phyloP scores from a whole-genome alignment of 2,888 invertebrate species.

The Drosophila robusta region DNA sequence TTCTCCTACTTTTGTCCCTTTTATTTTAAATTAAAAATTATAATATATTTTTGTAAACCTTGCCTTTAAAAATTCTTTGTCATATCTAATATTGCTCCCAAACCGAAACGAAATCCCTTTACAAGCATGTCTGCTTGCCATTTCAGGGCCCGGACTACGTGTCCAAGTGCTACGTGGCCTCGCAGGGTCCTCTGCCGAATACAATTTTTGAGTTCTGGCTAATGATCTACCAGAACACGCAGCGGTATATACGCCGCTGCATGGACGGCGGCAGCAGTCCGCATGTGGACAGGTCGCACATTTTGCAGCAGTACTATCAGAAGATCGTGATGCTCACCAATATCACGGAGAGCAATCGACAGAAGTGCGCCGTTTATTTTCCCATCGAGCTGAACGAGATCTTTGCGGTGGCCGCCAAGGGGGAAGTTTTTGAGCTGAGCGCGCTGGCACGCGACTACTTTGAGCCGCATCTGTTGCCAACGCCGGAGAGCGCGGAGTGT shows the following conservation, averaged over 20 bases:
- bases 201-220: conserved; percentile 96
- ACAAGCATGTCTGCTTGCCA: neutral
- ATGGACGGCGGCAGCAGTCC: conserved; percentile 74
- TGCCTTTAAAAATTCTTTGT: too few species aligned
- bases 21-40: too few species aligned
- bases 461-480: conserved; percentile 53
- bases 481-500: conserved; percentile 30
- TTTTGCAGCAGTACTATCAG: conserved; percentile 84
- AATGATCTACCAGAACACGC: conserved; percentile 89
- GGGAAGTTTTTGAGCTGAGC: conserved; percentile 69
- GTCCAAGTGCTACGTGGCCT: conserved; percentile 94
- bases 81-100: too few species aligned
- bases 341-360: conserved; percentile 92
- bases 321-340: conserved; percentile 96
- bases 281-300: conserved; percentile 68
- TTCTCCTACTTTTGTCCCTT: too few species aligned
- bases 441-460: conserved; percentile 57
- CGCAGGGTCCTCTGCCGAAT: conserved; percentile 95
- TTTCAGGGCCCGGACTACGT: conserved; percentile 95
- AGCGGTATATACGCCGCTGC: conserved; percentile 77
- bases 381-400: conserved; percentile 88
- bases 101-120: too few species aligned
- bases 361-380: conserved; percentile 96
- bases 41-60: too few species aligned
- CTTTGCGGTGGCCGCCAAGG: conserved; percentile 81